Evolutionary conservation across 2,113 vertebrate genomes (phyloP).

Genomic region (Geococcyx californianus): DNA sequence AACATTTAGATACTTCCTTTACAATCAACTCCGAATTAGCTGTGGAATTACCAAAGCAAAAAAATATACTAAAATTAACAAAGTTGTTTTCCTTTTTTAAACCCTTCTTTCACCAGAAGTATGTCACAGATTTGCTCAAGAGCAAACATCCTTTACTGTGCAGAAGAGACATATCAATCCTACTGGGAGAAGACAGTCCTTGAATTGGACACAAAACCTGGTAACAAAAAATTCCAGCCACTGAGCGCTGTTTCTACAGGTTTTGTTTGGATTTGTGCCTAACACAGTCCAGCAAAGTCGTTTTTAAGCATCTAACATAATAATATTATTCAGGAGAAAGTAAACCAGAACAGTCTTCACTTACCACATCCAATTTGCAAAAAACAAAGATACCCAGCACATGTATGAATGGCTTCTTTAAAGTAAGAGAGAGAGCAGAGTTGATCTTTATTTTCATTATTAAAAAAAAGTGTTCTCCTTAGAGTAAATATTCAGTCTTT

Average conservation of each 20-base stretch:
- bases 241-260: constrained; percentile 10
- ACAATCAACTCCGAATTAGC: not conserved
- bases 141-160: constrained; percentile 16
- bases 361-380: constrained; percentile 80
- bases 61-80: not conserved
- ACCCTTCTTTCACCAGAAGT: not conserved
- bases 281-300: constrained; percentile 44
- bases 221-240: constrained; percentile 31
- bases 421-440: constrained; percentile 80
- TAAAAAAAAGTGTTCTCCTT: constrained; percentile 70
- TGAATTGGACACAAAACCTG: constrained; percentile 2
- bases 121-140: constrained; percentile 21
- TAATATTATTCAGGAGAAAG: constrained; percentile 51
- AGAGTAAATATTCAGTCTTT: constrained; percentile 78
- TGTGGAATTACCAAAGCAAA: not conserved
- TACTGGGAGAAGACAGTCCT: constrained; percentile 19
- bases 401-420: constrained; percentile 76
- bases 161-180: constrained; percentile 28
- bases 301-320: constrained; percentile 53
- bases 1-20: not conserved
- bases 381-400: constrained; percentile 78
- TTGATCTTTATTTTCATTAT: constrained; percentile 82
- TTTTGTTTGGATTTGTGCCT: constrained; percentile 46
- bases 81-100: not conserved
- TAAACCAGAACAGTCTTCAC: constrained; percentile 72